Evolutionary conservation across 2,113 vertebrate species (phyloP).

Genomic region (Zosterops japonicus): DNA sequence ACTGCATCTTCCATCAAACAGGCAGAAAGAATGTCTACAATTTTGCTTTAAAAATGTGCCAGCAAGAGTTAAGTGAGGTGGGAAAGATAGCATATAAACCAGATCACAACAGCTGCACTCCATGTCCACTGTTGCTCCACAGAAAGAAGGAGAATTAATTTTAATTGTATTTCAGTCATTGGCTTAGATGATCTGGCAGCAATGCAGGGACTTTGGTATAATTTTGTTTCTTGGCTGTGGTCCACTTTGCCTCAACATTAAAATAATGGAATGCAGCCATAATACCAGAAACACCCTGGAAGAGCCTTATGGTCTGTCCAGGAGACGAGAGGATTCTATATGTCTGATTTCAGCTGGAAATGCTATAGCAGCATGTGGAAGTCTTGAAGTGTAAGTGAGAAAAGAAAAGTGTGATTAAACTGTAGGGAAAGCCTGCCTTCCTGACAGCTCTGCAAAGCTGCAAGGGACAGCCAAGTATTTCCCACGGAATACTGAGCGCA

Average conservation of each 20-base stretch:
- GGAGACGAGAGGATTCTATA: slow-evolving; percentile 40
- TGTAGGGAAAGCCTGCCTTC: slow-evolving; percentile 23
- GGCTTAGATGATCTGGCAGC: slow-evolving; percentile 58
- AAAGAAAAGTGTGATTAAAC: slow-evolving; percentile 59
- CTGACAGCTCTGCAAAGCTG: slow-evolving; percentile 45
- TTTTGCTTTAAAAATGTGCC: slow-evolving; percentile 39
- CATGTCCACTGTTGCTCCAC: slow-evolving; percentile 6
- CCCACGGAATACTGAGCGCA: slow-evolving; percentile 32
- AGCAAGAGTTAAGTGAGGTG: slow-evolving; percentile 49
- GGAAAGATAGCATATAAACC: slow-evolving; percentile 32
- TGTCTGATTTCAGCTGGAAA: slow-evolving; percentile 63
- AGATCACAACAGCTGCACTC: slow-evolving; percentile 50
- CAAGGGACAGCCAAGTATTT: slow-evolving; percentile 36
- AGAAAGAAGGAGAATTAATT: slow-evolving; percentile 62
- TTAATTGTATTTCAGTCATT: slow-evolving; percentile 72
- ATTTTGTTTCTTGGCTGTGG: slow-evolving; percentile 64
- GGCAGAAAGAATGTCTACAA: neutral
- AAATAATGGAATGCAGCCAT: slow-evolving; percentile 66
- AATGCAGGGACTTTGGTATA: slow-evolving; percentile 21
- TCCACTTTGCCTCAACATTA: slow-evolving; percentile 60
- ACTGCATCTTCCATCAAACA: neutral
- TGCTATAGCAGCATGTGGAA: slow-evolving; percentile 39
- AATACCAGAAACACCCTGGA: slow-evolving; percentile 52
- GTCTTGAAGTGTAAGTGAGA: slow-evolving; percentile 56
- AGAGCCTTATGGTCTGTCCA: slow-evolving; percentile 44